Evolutionary conservation across 2,888 invertebrate genomes (phyloP), one percentile per base, ranked within the genome.

Genomic region (Aleiodes testaceus): DNA sequence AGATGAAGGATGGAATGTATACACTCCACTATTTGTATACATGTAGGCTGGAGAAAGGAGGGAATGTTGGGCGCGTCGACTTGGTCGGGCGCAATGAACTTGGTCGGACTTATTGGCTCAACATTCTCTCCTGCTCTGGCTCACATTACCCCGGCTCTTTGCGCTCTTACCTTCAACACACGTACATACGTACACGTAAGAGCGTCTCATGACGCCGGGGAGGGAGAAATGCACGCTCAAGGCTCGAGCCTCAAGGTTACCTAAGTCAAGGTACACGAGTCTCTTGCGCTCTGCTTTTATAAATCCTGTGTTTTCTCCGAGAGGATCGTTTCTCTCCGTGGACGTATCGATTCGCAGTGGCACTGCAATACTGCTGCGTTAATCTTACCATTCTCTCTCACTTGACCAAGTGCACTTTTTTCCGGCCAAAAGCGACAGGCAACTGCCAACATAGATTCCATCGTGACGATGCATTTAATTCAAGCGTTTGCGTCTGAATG

Each of bases 41-140:
- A 61, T 49, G 14, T 12, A 59, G 26, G 65, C 36, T 61, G 52
- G 55, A 69, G 65, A 64, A 55, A 67, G 67, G 69, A 50, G 72
- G 67, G 69, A 73, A 72, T 66, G 67, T 63, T 72, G 70, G 70
- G 77, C 74, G 72, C 75, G 69, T 75, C 75, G 72, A 59, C 73
- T 73, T 72, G 45, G 45, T 63, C 5, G 79, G 74, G 80, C 80
- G 77, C 80, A 80, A 78, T 80, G 80, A 80, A 80, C 80, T 78
- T 80, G 78, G 65, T 66, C 69, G 73, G 75, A 75, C 75, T 77
- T 76, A 75, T 74, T 74, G 74, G 77, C 73, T 72, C 74, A 64
- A 55, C 70, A 50, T 49, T 66, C 36, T 65, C 55, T 70, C 20
- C 52, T 42, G 50, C 50, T 63, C 63, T 45, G 14, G 6, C 45